Evolutionary conservation across 2,113 vertebrate species (phyloP), one percentile per base, ranked within the genome.

Genomic region (Melozone crissalis): DNA sequence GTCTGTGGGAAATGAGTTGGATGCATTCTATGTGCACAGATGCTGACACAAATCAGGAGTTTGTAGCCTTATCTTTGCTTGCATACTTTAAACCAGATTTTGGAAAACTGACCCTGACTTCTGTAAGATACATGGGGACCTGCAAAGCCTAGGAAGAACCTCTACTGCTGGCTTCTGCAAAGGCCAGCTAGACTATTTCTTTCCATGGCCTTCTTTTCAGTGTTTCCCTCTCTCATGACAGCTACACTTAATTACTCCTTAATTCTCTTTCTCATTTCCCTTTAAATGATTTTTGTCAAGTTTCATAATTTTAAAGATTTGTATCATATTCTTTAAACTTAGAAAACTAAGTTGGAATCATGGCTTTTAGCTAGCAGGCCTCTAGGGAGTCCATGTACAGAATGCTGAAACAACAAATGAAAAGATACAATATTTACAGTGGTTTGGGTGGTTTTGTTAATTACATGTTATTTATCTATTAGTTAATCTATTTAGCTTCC

Each of bases 111-210:
- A 17, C 16, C 46, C 12, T 14, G 62, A 55, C 11, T 72, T 66
- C 15, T 55, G 1, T 33, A 23, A 55, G 52, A 39, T 23, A 46
- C 19, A 13, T 0, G 4, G 27, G 9, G 12, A 78, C 33, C 58
- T 47, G 15, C 9, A 72, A 90, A 59, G 3, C 23, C 19, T 13
- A 19, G 16, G 26, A 3, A 31, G 58, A 82, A 41, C 13, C 1
- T 55, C 47, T 49, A 22, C 19, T 65, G 46, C 16, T 7, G 16
- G 33, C 23, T 76, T 37, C 41, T 52, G 37, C 54, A 68, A 83
- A 76, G 30, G 35, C 9, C 7, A 13, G 9, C 14, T 49, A 26
- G 12, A 52, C 0, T 0, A 10, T 5, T 71, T 20, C 28, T 58
- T 58, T 67, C 37, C 33, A 43, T 5, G 18, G 17, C 31, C 11